Evolutionary conservation across 1,140 invertebrate species (phyloP).

Genomic region (Papilio aristodemus): DNA sequence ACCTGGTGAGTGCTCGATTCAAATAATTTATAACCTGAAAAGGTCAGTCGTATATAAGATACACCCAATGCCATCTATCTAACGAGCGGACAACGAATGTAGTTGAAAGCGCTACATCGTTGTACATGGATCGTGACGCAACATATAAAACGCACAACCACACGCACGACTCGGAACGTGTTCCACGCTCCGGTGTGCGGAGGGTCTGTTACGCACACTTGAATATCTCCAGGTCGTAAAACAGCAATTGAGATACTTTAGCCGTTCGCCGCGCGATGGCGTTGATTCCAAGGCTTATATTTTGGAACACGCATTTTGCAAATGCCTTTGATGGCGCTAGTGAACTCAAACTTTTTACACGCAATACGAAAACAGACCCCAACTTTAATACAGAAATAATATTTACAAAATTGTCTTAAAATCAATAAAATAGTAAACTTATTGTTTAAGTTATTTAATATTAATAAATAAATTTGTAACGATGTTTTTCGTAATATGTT

Average conservation of each 20-base stretch:
- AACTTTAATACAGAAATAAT: background rate
- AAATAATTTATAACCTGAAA: conserved; percentile 37
- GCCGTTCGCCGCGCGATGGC: conserved; percentile 74
- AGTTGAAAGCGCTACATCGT: conserved; percentile 51
- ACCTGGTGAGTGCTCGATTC: conserved; percentile 56
- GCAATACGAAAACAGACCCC: conserved; percentile 37
- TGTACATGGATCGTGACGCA: conserved; percentile 61
- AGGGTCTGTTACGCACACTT: conserved; percentile 58
- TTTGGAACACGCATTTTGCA: conserved; percentile 36
- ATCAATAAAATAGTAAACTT: conserved; percentile 7
- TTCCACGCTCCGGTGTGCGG: conserved; percentile 60
- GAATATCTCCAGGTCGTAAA: conserved; percentile 49
- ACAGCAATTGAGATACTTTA: conserved; percentile 70
- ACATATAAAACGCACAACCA: conserved; percentile 63
- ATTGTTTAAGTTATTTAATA: background rate
- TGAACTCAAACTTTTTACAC: conserved; percentile 51
- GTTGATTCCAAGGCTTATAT: conserved; percentile 61
- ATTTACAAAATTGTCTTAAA: background rate
- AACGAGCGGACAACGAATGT: conserved; percentile 60
- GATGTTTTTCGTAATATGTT: conserved; percentile 10
- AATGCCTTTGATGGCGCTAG: conserved; percentile 56
- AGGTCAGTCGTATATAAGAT: conserved; percentile 39
- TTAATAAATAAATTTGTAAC: background rate
- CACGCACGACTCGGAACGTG: conserved; percentile 62
- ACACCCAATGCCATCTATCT: conserved; percentile 73